Evolutionary conservation across 2,888 invertebrate genomes (phyloP).

Genomic region (Drosophila vallismaia): DNA sequence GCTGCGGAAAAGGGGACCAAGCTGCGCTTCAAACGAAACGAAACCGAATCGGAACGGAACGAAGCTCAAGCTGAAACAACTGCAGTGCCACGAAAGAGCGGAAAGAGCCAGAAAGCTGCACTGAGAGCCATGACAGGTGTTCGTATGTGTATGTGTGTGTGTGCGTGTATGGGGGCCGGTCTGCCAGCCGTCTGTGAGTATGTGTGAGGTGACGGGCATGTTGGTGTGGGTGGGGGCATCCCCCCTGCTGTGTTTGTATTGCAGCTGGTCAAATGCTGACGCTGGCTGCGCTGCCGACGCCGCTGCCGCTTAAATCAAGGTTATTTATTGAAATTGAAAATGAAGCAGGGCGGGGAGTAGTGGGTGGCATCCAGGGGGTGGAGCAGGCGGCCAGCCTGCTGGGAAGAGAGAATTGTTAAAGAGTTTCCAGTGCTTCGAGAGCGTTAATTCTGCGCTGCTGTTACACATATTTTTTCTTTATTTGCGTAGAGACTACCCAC

Average conservation of each 20-base stretch:
- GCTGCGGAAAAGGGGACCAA: constrained; percentile 48
- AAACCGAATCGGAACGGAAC: constrained; percentile 13
- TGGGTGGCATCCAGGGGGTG: constrained; percentile 19
- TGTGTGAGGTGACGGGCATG: constrained; percentile 2
- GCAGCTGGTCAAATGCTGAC: constrained; percentile 71
- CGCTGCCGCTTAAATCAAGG: constrained; percentile 80
- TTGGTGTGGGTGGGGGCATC: constrained; percentile 13
- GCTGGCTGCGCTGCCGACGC: constrained; percentile 55
- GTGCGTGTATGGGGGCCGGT: constrained; percentile 78
- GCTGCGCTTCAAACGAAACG: constrained; percentile 51
- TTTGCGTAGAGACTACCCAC: constrained; percentile 60
- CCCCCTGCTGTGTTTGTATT: constrained; percentile 47
- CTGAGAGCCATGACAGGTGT: constrained; percentile 18
- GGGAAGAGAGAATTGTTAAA: constrained; percentile 36
- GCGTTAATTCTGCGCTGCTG: constrained; percentile 36
- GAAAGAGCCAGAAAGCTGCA: constrained; percentile 15
- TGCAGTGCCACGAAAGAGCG: constrained; percentile 45
- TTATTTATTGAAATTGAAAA: constrained; percentile 81
- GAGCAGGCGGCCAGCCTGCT: constrained; percentile 15
- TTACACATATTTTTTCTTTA: constrained; percentile 25
- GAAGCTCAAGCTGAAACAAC: constrained; percentile 36
- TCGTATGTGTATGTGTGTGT: constrained; percentile 55
- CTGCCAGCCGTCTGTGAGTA: constrained; percentile 39
- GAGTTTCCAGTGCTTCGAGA: constrained; percentile 21
- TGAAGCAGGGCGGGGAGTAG: constrained; percentile 59